Percentiles rank a stretch among this genome's conserved stretches.
Evolutionary conservation across 1,140 invertebrate genomes (phyloP).

Genomic region (Zaprionus tsacasi): DNA sequence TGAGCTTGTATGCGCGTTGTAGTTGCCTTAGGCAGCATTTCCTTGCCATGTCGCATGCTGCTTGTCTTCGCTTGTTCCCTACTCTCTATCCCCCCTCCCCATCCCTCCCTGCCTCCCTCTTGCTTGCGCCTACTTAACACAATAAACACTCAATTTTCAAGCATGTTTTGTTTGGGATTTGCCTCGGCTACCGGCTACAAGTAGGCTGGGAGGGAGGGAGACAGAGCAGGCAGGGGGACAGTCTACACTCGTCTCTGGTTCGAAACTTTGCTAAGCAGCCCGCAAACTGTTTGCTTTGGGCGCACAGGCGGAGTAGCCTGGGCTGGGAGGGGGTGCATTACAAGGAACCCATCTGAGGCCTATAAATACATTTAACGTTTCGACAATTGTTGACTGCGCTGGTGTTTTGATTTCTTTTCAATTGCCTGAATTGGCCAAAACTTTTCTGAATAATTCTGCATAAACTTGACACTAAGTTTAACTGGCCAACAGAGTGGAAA

Average conservation of each 20-base stretch:
- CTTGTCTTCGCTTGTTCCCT: constrained; percentile 37
- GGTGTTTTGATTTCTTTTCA: constrained; percentile 76
- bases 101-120: neutral
- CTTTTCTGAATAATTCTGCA: constrained; percentile 55
- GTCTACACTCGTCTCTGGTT: constrained; percentile 2
- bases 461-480: constrained; percentile 72
- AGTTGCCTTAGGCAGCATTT: constrained; percentile 41
- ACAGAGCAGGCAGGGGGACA: no score
- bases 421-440: constrained; percentile 63
- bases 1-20: constrained; percentile 10
- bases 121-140: constrained; percentile 69
- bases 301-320: neutral
- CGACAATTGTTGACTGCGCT: constrained; percentile 74
- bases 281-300: constrained; percentile 56
- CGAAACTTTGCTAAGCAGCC: constrained; percentile 28
- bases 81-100: constrained; percentile 25
- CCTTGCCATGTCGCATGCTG: constrained; percentile 53
- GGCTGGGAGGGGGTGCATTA: neutral
- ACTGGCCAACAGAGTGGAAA: constrained; percentile 36
- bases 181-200: constrained; percentile 41
- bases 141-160: constrained; percentile 82
- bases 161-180: constrained; percentile 82
- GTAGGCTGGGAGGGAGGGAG: no score
- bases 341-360: constrained; percentile 44
- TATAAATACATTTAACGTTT: constrained; percentile 75